Conservation (phyloP, 2,888 invertebrate genomes). For the Lasioglossum calceatum region DNA sequence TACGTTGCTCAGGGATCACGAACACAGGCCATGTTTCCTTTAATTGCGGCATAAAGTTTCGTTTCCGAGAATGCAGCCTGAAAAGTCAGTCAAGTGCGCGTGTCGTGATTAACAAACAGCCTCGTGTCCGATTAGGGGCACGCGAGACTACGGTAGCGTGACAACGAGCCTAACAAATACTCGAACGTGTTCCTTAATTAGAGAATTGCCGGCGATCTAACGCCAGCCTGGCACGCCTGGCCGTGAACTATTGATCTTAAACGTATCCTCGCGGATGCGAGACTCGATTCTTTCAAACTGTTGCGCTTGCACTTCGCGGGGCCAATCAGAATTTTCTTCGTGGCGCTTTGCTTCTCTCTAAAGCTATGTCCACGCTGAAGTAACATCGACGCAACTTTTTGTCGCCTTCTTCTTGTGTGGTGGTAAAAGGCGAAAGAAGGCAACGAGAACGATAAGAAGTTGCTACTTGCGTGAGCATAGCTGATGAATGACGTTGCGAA, state of each 20-base stretch:
- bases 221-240: background rate
- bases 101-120: conserved; percentile 26
- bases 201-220: background rate
- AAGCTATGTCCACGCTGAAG: no score
- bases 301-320: background rate
- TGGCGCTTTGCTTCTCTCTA: background rate
- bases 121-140: conserved; percentile 17
- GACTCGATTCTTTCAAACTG: background rate
- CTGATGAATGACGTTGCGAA: background rate
- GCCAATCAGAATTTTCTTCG: background rate
- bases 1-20: background rate
- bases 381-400: no score
- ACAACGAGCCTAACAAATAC: conserved; percentile 21
- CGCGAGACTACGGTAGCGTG: conserved; percentile 20
- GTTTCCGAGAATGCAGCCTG: background rate
- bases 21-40: background rate
- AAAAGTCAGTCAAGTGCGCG: conserved; percentile 29
- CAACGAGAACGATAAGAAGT: background rate
- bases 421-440: background rate
- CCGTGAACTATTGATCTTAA: conserved; percentile 15
- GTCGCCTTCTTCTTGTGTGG: background rate
- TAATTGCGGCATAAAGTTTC: conserved; percentile 16
- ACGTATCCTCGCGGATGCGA: background rate
- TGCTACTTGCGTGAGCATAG: background rate
- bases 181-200: conserved; percentile 24